These are phyloP conservation scores for Aphidius gifuensis DNA, from an alignment of 1,140 invertebrate genomes.

Conservation along the genomic window DNA sequence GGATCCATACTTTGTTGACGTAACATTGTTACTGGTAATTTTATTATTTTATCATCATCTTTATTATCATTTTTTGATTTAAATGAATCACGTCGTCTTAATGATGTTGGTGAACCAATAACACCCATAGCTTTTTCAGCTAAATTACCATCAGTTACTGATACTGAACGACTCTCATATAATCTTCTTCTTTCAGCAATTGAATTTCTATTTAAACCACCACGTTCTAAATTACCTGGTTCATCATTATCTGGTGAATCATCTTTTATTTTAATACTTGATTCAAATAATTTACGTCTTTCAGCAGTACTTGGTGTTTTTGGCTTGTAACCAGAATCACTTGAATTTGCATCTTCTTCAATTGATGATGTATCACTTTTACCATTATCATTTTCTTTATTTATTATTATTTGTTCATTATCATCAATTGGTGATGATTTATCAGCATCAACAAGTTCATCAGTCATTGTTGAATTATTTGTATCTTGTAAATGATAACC, in stretches of 20 bases:
- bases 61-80: constrained; percentile 49
- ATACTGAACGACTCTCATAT: constrained; percentile 69
- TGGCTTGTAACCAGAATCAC: constrained; percentile 63
- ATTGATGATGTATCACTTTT: constrained; percentile 63
- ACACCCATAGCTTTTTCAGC: constrained; percentile 63
- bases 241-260: constrained; percentile 52
- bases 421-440: constrained; percentile 46
- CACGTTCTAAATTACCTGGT: constrained; percentile 57
- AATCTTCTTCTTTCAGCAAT: constrained; percentile 75
- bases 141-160: constrained; percentile 58
- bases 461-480: constrained; percentile 24
- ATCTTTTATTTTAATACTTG: constrained; percentile 49
- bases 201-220: constrained; percentile 62
- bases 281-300: constrained; percentile 66
- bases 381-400: constrained; percentile 54
- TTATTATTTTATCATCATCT: constrained; percentile 59
- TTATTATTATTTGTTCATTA: constrained; percentile 31
- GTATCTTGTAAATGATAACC: constrained; percentile 30
- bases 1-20: constrained; percentile 57
- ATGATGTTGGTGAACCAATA: constrained; percentile 67
- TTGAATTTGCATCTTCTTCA: constrained; percentile 61
- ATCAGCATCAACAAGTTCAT: constrained; percentile 31
- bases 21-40: constrained; percentile 47
- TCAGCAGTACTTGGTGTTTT: constrained; percentile 75
- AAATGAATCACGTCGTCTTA: constrained; percentile 63